Evolutionary conservation across 2,113 vertebrate species (phyloP).

Genomic region (Cephalopholis sonnerati): DNA sequence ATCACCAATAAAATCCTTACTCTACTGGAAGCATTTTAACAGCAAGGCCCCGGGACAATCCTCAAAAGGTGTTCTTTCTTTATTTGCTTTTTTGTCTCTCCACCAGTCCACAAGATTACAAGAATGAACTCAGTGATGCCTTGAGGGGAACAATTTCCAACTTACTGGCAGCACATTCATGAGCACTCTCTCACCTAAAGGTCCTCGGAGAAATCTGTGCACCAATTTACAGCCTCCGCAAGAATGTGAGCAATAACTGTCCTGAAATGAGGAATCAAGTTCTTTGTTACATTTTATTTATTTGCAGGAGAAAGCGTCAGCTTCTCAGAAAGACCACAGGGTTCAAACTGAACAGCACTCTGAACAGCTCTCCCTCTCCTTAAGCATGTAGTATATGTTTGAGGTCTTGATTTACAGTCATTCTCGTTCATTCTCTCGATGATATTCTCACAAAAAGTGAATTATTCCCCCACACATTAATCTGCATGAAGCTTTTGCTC

Average conservation of each 20-base stretch:
- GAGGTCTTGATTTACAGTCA: slow-evolving; percentile 1
- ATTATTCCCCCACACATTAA: slow-evolving; percentile 6
- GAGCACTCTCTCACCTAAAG: slow-evolving; percentile 52
- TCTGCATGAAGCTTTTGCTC: slow-evolving; percentile 16
- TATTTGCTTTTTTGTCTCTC: slow-evolving; percentile 32
- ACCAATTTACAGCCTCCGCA: slow-evolving; percentile 66
- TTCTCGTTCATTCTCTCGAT: neutral
- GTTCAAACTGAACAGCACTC: slow-evolving; percentile 13
- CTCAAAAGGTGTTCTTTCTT: slow-evolving; percentile 37
- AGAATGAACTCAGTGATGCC: slow-evolving; percentile 59
- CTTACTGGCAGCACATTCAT: slow-evolving; percentile 60
- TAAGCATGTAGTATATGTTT: neutral
- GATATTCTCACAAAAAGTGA: slow-evolving; percentile 15
- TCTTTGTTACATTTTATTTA: slow-evolving; percentile 64
- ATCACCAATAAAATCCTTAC: slow-evolving; percentile 52
- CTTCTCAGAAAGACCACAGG: slow-evolving; percentile 29
- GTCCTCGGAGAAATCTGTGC: slow-evolving; percentile 65
- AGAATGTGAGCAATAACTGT: slow-evolving; percentile 52
- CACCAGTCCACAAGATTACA: slow-evolving; percentile 59
- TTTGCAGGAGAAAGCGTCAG: slow-evolving; percentile 41
- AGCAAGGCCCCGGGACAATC: slow-evolving; percentile 37
- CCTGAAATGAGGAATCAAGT: slow-evolving; percentile 58
- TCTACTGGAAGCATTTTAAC: slow-evolving; percentile 51
- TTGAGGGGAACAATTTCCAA: slow-evolving; percentile 67
- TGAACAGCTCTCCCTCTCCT: slow-evolving; percentile 2